Evolutionary conservation across 2,797 vertebrate genomes (phyloP).

Genomic region (Rhinatrema bivittatum): DNA sequence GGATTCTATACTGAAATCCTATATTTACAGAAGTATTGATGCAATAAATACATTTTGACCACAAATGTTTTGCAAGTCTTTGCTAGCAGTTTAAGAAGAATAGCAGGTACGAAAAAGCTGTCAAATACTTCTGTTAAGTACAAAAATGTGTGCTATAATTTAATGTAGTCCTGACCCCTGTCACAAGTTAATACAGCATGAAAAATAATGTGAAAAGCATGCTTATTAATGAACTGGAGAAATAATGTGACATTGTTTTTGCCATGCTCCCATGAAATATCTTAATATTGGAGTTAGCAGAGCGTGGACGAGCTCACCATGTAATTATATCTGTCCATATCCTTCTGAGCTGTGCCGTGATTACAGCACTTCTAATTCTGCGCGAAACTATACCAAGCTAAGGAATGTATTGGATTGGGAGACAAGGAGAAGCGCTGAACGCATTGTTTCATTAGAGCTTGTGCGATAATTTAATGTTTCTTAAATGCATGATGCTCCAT

Average conservation of each 20-base stretch:
- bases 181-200: conserved; percentile 80
- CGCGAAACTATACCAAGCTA: too few species aligned
- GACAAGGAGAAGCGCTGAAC: conserved; percentile 7
- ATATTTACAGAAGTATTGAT: too few species aligned
- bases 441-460: too few species aligned
- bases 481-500: too few species aligned
- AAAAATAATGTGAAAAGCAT: conserved; percentile 66
- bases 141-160: conserved; percentile 73
- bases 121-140: conserved; percentile 63
- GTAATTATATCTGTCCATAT: conserved; percentile 49
- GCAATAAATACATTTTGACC: too few species aligned
- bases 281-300: conserved; percentile 66
- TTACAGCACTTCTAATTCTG: conserved; percentile 48
- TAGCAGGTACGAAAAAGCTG: conserved; percentile 64
- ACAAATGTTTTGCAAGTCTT: too few species aligned
- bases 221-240: conserved; percentile 67
- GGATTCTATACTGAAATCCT: too few species aligned
- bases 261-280: conserved; percentile 66
- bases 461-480: too few species aligned
- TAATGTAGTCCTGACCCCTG: conserved; percentile 71
- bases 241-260: conserved; percentile 70
- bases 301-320: conserved; percentile 45
- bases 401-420: conserved; percentile 29
- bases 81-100: conserved; percentile 36
- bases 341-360: conserved; percentile 41